Evolutionary conservation across 2,797 vertebrate species (phyloP).

Genomic region (Bradypus variegatus): DNA sequence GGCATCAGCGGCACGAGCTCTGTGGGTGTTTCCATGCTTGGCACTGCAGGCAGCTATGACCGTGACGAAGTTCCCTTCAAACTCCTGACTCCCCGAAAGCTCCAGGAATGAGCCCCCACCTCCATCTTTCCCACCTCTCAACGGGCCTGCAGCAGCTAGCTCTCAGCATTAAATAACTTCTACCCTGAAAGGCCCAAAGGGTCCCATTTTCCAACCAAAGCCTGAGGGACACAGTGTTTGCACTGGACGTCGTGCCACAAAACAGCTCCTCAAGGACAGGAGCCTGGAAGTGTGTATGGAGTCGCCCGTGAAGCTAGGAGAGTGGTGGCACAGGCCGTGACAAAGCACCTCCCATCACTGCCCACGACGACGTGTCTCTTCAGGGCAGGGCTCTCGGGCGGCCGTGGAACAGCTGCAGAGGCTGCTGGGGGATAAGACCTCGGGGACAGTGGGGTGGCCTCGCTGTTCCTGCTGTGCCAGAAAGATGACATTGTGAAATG

Average conservation of each 20-base stretch:
- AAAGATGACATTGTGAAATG: neutral
- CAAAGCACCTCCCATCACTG: no score
- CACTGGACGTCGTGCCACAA: neutral
- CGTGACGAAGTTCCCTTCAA: no score
- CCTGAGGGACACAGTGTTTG: fast-evolving
- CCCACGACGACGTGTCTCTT: neutral
- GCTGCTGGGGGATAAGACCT: neutral
- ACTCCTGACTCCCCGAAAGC: neutral
- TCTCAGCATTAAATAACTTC: neutral
- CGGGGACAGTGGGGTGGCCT: neutral
- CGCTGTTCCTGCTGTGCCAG: neutral
- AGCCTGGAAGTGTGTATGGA: no score
- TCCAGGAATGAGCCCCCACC: no score
- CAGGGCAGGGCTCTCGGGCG: no score
- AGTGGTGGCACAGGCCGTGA: no score
- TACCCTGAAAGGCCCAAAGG: neutral
- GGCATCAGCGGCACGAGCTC: no score
- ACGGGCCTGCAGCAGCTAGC: neutral
- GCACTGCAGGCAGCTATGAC: no score
- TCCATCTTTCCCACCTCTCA: no score
- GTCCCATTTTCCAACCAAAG: neutral
- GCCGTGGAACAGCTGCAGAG: neutral
- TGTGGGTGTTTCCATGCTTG: fast-evolving
- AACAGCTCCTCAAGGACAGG: neutral
- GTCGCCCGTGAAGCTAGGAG: neutral